Conservation (phyloP, 2,797 vertebrate genomes). For the Liparis tanakae region DNA sequence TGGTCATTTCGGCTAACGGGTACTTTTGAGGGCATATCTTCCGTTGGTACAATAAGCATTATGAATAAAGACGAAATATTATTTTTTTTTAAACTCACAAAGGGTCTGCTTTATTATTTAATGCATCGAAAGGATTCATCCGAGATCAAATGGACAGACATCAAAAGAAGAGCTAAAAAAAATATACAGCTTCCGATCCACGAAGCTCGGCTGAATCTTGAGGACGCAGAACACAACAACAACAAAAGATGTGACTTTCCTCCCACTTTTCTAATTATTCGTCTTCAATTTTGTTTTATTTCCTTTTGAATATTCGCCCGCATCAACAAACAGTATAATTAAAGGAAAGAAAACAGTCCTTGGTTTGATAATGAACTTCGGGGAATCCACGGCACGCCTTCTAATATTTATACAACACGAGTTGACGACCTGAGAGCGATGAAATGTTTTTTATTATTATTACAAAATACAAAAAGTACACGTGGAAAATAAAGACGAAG, state of each 20-base stretch:
- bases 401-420: conserved; percentile 34
- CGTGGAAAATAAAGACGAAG: conserved; percentile 23
- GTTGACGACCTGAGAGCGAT: conserved; percentile 19
- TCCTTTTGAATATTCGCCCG: neutral
- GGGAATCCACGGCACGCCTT: conserved; percentile 16
- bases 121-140: conserved; percentile 72
- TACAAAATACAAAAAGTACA: too few species aligned
- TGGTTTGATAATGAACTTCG: conserved; percentile 38
- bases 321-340: conserved; percentile 4
- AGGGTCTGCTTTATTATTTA: conserved; percentile 78
- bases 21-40: conserved; percentile 44
- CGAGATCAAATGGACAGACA: conserved; percentile 61
- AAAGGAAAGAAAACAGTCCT: neutral
- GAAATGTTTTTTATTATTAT: neutral
- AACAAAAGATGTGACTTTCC: too few species aligned
- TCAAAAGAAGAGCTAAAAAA: conserved; percentile 16
- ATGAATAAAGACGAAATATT: conserved; percentile 61
- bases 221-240: neutral
- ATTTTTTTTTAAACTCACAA: conserved; percentile 40
- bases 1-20: conserved; percentile 39
- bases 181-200: neutral
- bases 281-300: neutral
- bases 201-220: neutral
- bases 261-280: neutral
- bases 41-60: conserved; percentile 59